A percentile compares a stretch with the other conserved stretches of the same genome.
Conservation (phyloP, 2,113 vertebrate species). For the Hemiprocne comata region DNA sequence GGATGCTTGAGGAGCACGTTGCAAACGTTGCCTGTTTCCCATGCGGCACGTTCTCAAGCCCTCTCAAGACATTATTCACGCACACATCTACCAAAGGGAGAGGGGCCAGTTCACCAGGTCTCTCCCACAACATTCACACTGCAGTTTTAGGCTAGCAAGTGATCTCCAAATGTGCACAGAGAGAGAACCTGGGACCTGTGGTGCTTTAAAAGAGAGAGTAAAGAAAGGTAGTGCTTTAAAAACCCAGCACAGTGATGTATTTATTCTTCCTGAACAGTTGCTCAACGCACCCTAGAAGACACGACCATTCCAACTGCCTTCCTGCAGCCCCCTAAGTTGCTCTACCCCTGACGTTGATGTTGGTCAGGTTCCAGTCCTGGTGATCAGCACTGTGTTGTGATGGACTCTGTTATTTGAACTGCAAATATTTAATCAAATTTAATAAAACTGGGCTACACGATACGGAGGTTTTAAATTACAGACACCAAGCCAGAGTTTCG, state of each 20-base stretch:
- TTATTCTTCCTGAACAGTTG: neutral
- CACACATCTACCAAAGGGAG: neutral
- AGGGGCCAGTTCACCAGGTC: fast-evolving
- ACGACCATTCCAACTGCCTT: neutral
- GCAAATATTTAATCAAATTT: conserved; percentile 50
- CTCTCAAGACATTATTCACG: neutral
- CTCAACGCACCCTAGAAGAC: neutral
- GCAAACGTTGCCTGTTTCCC: neutral
- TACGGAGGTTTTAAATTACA: conserved; percentile 23
- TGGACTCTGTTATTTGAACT: conserved; percentile 13
- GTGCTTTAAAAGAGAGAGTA: neutral
- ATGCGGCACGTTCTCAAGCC: neutral
- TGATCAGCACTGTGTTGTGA: conserved; percentile 2
- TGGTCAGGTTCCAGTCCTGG: neutral
- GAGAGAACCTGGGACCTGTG: neutral
- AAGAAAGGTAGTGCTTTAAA: neutral
- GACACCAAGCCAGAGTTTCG: conserved; percentile 2
- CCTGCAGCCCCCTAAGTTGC: neutral
- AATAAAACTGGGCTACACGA: conserved; percentile 33
- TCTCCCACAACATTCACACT: neutral
- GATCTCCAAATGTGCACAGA: neutral
- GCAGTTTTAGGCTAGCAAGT: neutral
- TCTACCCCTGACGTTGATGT: neutral
- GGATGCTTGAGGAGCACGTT: fast-evolving
- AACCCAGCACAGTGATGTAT: neutral